A percentile compares a stretch with the other conserved stretches of the same genome.
Evolutionary conservation across 2,797 vertebrate genomes (phyloP).

Genomic region (Pseudotriccus pelzelni): DNA sequence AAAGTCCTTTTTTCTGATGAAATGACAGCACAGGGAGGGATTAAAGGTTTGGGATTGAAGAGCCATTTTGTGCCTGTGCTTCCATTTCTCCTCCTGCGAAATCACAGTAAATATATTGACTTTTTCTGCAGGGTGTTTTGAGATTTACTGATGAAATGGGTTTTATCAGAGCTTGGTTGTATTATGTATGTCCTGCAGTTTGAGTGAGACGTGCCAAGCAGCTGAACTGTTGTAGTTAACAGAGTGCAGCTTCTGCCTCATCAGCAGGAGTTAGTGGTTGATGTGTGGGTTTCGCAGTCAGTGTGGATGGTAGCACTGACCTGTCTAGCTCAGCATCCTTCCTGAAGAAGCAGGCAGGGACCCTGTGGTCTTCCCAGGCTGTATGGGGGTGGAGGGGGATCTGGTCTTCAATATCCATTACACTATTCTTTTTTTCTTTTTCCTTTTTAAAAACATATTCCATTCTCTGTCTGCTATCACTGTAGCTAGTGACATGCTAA

Average conservation of each 20-base stretch:
- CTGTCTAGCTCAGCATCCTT: neutral
- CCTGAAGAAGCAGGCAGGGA: neutral
- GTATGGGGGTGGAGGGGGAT: neutral
- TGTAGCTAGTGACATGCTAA: neutral
- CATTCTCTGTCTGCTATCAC: neutral
- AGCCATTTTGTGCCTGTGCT: conserved; percentile 1
- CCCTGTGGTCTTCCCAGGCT: neutral
- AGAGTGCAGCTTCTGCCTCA: neutral
- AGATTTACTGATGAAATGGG: neutral
- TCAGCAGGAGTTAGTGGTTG: neutral
- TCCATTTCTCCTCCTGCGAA: neutral
- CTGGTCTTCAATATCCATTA: neutral
- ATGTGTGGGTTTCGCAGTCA: rapidly evolving
- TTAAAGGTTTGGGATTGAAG: neutral
- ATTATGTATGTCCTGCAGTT: neutral
- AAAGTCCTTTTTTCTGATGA: neutral
- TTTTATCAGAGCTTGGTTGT: neutral
- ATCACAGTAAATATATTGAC: neutral
- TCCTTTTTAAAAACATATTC: neutral
- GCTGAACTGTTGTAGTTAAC: neutral
- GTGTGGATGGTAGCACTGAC: neutral
- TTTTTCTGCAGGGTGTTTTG: neutral
- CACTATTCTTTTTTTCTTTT: neutral
- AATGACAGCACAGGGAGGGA: neutral
- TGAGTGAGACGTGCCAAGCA: neutral